Evolutionary conservation across 2,113 vertebrate species (phyloP), one percentile per base, ranked within the genome.

Genomic region (Rhinogobius similis): DNA sequence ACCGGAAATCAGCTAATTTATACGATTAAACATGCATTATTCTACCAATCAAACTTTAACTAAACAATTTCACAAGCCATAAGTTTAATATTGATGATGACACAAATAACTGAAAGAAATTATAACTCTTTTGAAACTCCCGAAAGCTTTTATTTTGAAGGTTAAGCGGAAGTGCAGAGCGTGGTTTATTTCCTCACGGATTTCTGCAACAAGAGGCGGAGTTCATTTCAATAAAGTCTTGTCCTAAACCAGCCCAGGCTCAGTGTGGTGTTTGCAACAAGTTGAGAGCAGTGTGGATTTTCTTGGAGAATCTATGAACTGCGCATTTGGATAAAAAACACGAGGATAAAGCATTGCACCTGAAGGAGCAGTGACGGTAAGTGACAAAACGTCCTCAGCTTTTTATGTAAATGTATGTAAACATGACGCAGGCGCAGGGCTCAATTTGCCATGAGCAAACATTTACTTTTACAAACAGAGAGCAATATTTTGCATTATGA

Each of bases 131-230:
- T 55, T 26, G 52, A 55, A 55, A 10, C 12, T 13, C 1, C 1
- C 1, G 8, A 1, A 1, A 20, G 18, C 16, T 36, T 86, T 79
- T 83, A 84, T 29, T 84, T 71, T 81, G 83, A 79, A 81, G 46
- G 11, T 9, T 0, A 3, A 48, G 36, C 68, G 73, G 82, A 83
- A 73, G 20, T 24, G 1, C 0, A 0, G 0, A 0, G 16, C 20
- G 18, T 14, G 0, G 24, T 0, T 3, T 62, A 29, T 44, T 61
- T 43, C 50, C 14, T 62, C 52, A 59, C 46, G 23, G 50, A n/a
- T n/a, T 6, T 44, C 23, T n/a, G 7, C 1, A 58, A 74, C 16
- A 61, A 65, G 59, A 82, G 90, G 91, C 76, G 90, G 89, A 84
- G 90, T 86, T 86, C 58, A 39, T 68, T 20, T 12, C 12, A 41